Conservation (phyloP, 2,888 invertebrate genomes). For the Cataglyphis altisquamis region DNA sequence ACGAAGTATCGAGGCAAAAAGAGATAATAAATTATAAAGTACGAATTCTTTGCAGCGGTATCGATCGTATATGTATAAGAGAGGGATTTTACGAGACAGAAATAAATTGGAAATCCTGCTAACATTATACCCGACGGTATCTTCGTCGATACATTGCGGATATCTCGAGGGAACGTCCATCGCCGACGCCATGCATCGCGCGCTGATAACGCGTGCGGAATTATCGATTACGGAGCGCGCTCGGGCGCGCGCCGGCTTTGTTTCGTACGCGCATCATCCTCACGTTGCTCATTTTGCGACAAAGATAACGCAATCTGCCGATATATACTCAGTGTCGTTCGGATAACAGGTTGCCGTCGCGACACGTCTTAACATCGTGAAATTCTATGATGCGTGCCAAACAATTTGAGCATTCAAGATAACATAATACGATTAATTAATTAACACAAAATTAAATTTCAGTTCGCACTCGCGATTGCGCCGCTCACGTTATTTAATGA, state of each 20-base stretch:
- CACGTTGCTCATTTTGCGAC: constrained; percentile 69
- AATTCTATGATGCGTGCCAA: not conserved
- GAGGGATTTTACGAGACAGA: not conserved
- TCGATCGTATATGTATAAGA: not conserved
- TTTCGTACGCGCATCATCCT: constrained; percentile 69
- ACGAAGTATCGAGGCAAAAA: not conserved
- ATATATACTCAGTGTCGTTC: not conserved
- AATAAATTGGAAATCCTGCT: not conserved
- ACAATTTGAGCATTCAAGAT: not conserved
- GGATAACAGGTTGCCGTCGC: constrained; percentile 71
- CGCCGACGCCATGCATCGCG: constrained; percentile 68
- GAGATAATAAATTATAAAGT: not conserved
- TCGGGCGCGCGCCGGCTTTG: constrained; percentile 62
- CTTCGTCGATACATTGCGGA: constrained; percentile 21
- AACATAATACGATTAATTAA: not conserved
- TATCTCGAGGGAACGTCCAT: constrained; percentile 51
- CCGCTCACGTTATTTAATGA: not conserved
- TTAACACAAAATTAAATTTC: not conserved
- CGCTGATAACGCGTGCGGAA: constrained; percentile 68
- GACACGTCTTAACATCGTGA: not conserved
- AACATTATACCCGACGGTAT: not conserved
- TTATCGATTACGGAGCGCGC: constrained; percentile 70
- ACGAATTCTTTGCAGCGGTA: not conserved
- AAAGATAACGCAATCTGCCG: constrained; percentile 43
- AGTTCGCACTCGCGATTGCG: not conserved